A percentile compares a stretch with the other conserved stretches of the same genome.
Evolutionary conservation across 2,113 vertebrate species (phyloP).

Genomic region (Morone chrysops): DNA sequence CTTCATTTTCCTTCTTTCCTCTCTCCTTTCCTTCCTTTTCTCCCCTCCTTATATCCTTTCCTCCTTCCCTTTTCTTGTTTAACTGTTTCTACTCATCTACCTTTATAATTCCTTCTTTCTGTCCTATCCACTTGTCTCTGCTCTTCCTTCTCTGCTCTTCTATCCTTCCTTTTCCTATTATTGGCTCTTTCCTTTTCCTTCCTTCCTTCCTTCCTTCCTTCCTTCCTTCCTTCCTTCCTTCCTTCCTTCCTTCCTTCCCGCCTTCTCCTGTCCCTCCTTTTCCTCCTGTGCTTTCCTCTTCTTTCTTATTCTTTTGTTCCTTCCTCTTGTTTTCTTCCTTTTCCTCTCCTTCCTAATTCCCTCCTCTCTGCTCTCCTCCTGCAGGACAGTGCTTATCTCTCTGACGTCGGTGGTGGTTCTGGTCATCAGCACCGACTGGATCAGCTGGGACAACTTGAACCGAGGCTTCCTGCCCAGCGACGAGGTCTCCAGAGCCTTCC

Average conservation of each 20-base stretch:
- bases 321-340: not conserved
- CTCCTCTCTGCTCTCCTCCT: not conserved
- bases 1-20: too few species aligned
- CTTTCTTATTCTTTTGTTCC: not conserved
- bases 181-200: not conserved
- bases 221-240: not conserved
- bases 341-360: not conserved
- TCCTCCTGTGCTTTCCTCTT: not conserved
- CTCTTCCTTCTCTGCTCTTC: not conserved
- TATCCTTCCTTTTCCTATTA: not conserved
- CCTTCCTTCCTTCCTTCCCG: not conserved
- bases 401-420: slow-evolving; percentile 96
- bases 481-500: slow-evolving; percentile 97
- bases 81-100: not conserved
- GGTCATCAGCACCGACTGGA: slow-evolving; percentile 98
- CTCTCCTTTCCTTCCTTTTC: not conserved
- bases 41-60: too few species aligned
- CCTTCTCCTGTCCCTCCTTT: not conserved
- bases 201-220: not conserved
- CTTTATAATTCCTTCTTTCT: not conserved
- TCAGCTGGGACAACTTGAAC: slow-evolving; percentile 99
- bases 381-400: slow-evolving; percentile 93
- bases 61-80: too few species aligned
- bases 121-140: too few species aligned
- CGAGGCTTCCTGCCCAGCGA: slow-evolving; percentile 97